phyloP scores from a whole-genome alignment of 2,797 vertebrate genomes.

The Xiphophorus birchmanni region DNA sequence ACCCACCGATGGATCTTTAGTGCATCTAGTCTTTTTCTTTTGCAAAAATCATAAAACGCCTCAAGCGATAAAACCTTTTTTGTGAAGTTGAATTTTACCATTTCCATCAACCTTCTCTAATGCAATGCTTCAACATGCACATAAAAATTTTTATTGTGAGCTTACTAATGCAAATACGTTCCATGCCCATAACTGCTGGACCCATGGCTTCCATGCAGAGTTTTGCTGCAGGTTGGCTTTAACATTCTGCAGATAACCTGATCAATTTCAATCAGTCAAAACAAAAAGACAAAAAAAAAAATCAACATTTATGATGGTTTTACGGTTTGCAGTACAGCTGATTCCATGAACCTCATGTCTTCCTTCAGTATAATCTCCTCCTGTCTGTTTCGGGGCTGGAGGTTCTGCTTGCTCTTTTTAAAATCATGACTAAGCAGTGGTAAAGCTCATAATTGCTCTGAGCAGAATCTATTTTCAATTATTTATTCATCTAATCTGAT shows the following conservation, averaged over 20 bases:
- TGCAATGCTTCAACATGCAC: neutral
- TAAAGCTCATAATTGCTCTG: conserved; percentile 59
- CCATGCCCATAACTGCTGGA: neutral
- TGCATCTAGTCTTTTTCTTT: neutral
- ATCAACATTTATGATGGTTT: neutral
- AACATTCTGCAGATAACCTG: too few relatives aligned
- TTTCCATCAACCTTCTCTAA: neutral
- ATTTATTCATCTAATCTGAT: conserved; percentile 74
- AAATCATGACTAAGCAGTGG: conserved; percentile 36
- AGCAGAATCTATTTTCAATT: conserved; percentile 68
- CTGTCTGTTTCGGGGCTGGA: neutral
- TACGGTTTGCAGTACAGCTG: neutral
- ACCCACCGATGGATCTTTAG: neutral
- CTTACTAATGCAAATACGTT: neutral
- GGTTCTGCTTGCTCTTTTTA: conserved; percentile 12
- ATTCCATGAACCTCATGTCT: neutral
- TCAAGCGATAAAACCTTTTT: neutral
- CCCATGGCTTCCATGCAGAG: neutral
- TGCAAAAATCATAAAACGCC: neutral
- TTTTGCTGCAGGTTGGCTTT: neutral
- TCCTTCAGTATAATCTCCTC: neutral
- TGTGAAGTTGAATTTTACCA: neutral
- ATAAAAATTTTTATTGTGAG: neutral
- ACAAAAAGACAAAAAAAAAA: neutral
- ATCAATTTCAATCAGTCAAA: neutral